phyloP scores from a whole-genome alignment of 2,888 invertebrate genomes.

The Stratiomys singularior region DNA sequence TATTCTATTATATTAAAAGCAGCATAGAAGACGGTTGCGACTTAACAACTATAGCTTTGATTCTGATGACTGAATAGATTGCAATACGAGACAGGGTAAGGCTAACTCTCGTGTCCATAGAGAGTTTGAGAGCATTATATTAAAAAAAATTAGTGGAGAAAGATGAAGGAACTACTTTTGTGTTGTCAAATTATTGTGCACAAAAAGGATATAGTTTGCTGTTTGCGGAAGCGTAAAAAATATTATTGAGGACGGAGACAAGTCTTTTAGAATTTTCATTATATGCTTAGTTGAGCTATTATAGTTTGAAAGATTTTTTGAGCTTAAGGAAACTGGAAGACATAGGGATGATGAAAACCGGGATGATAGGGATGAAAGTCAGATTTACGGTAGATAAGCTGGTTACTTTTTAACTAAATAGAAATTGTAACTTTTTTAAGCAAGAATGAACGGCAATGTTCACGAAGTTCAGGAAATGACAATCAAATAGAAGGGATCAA shows the following conservation, averaged over 20 bases:
- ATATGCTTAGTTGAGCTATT: background rate
- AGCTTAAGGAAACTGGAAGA: too few species aligned
- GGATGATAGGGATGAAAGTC: too few species aligned
- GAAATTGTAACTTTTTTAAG: too few species aligned
- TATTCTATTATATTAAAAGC: background rate
- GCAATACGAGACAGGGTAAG: background rate
- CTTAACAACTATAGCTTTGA: background rate
- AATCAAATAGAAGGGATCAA: too few species aligned
- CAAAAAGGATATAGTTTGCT: background rate
- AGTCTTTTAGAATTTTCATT: background rate
- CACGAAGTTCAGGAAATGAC: too few species aligned
- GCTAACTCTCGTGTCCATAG: background rate
- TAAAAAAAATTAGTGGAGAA: background rate
- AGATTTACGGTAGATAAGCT: too few species aligned
- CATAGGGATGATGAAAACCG: too few species aligned
- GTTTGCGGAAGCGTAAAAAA: constrained; percentile 11
- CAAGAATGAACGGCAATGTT: too few species aligned
- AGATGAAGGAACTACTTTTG: background rate
- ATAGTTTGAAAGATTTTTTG: too few species aligned
- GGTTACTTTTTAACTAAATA: too few species aligned
- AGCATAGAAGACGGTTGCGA: background rate
- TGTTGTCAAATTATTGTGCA: background rate
- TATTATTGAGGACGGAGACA: background rate
- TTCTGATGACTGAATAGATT: background rate
- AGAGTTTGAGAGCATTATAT: background rate